Evolutionary conservation across 2,113 vertebrate species (phyloP), one percentile per base, ranked within the genome.

Genomic region (Bufo gargarizans): DNA sequence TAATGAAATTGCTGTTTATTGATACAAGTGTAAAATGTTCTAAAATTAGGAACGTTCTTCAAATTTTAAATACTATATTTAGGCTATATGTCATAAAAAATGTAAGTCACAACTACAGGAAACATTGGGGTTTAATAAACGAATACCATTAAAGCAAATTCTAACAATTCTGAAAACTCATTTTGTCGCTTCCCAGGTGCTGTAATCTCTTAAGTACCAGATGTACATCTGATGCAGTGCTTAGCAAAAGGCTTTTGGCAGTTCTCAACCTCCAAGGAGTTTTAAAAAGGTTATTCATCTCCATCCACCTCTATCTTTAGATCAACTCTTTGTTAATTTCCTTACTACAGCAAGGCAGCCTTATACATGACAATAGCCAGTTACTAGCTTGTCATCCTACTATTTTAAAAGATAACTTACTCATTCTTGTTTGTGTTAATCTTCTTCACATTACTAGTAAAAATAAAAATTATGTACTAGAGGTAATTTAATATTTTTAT

Each of bases 221-320:
- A 87, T 87, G 59, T 80, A 87, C 61, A 80, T 86, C 22, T 86
- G 63, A 79, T 87, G 61, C 77, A 80, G 33, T 58, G 22, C 85
- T 87, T 87, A 9, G 76, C 61, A 45, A 87, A 80, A 87, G 74
- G 56, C 84, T 86, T 77, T 86, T 86, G 84, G 56, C 84, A 86
- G 72, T 50, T 86, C 72, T 76, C 33, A 77, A 61, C 71, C 72
- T 45, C 61, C 33, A 77, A 56, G 71, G 84, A 77, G 71, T 61
- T 77, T 47, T 61, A 77, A 86, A 86, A 77, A 61, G 58, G 61
- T 45, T 55, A 69, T 81, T 87, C 77, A 81, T 87, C 86, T 81
- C 78, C 17, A 65, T 87, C 86, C 77, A 87, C 77, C 78, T 81
- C 77, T 81, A 87, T 81, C 77, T 87, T 81, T 71, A 87, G 86